phyloP scores from a whole-genome alignment of 2,113 vertebrate species.

The Bubo blakistoni region DNA sequence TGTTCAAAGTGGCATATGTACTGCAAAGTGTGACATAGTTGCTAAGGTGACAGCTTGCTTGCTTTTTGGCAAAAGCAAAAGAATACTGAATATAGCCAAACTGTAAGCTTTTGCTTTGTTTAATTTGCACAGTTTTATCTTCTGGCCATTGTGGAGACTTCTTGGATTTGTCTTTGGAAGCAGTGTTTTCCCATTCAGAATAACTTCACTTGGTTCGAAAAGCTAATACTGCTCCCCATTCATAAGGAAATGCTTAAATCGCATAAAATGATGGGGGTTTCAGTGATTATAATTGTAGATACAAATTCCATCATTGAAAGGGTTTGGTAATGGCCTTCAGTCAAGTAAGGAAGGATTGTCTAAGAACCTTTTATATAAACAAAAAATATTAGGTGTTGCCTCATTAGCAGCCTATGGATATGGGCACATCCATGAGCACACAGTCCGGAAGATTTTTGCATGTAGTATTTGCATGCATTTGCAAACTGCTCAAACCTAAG shows the following conservation, averaged over 20 bases:
- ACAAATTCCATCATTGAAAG: neutral
- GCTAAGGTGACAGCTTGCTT: slow-evolving; percentile 60
- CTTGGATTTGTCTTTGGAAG: neutral
- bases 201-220: neutral
- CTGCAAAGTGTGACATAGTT: slow-evolving; percentile 52
- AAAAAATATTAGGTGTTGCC: neutral
- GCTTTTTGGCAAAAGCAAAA: slow-evolving; percentile 42
- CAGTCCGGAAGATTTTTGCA: neutral
- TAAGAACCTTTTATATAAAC: neutral
- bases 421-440: accelerated
- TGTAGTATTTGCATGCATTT: neutral
- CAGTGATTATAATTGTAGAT: neutral
- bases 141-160: neutral
- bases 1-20: slow-evolving; percentile 26
- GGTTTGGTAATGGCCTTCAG: neutral
- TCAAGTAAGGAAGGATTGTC: neutral
- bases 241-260: neutral
- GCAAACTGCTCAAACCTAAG: neutral
- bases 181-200: neutral
- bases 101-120: neutral
- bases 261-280: neutral
- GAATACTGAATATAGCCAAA: slow-evolving; percentile 38
- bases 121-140: neutral
- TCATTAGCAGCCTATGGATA: neutral
- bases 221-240: neutral